A percentile compares a stretch with the other conserved stretches of the same genome.
phyloP scores from a whole-genome alignment of 2,888 invertebrate species.

The Cyaniris semiargus region DNA sequence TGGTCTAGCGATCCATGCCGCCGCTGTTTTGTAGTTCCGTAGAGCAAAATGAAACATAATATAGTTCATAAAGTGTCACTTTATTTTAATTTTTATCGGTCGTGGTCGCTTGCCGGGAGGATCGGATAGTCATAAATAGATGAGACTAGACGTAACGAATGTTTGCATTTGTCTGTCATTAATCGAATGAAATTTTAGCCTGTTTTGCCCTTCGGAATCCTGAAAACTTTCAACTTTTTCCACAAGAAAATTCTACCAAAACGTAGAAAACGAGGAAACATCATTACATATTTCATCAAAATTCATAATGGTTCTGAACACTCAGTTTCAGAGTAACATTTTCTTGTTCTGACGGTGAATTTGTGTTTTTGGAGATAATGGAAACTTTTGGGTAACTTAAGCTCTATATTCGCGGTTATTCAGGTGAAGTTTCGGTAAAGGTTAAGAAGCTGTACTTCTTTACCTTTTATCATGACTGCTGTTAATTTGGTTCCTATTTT shows the following conservation, averaged over 20 bases:
- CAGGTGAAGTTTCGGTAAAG: not conserved
- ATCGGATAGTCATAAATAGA: no score
- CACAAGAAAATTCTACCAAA: not conserved
- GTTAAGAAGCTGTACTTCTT: not conserved
- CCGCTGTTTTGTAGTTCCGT: no score
- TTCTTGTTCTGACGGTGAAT: not conserved
- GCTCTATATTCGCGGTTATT: not conserved
- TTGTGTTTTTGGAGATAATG: not conserved
- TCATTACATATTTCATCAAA: not conserved
- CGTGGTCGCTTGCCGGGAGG: no score
- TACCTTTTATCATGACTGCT: not conserved
- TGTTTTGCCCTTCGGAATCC: no score
- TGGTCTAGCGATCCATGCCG: no score
- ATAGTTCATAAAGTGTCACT: no score
- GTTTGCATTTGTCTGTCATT: no score
- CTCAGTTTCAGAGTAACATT: not conserved
- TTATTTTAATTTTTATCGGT: no score
- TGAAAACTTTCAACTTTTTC: not conserved
- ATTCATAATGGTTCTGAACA: not conserved
- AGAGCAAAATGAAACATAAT: no score
- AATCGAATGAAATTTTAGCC: no score
- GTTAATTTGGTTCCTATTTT: not conserved
- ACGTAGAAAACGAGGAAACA: not conserved
- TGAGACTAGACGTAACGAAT: no score
- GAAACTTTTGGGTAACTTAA: conserved; percentile 5